A percentile compares a stretch with the other conserved stretches of the same genome.
Conservation (phyloP, 2,113 vertebrate genomes). For the Riparia riparia region DNA sequence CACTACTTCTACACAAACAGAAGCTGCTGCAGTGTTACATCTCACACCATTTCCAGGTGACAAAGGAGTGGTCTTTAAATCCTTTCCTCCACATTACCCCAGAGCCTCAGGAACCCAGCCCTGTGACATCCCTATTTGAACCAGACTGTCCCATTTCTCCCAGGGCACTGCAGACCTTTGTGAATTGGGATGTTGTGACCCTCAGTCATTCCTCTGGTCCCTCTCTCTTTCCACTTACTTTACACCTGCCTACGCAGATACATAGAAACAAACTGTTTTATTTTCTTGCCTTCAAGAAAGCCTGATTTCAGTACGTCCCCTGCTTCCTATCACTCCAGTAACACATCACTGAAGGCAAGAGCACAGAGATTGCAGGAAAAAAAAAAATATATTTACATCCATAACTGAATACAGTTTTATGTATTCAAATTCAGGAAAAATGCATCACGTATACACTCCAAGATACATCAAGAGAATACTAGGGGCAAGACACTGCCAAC, state of each 20-base stretch:
- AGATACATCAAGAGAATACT: constrained; percentile 45
- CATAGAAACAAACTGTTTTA: neutral
- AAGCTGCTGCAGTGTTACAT: neutral
- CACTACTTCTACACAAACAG: neutral
- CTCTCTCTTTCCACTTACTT: neutral
- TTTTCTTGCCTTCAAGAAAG: constrained; percentile 57
- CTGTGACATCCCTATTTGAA: neutral
- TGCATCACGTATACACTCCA: constrained; percentile 22
- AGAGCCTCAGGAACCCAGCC: neutral
- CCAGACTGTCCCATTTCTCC: neutral
- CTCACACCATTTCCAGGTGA: neutral
- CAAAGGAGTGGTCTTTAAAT: neutral
- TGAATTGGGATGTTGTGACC: neutral
- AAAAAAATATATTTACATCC: constrained; percentile 34
- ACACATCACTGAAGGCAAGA: constrained; percentile 51
- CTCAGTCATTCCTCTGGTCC: neutral
- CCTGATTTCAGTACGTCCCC: neutral
- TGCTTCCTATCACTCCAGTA: neutral
- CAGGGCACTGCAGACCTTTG: neutral
- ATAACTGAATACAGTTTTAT: constrained; percentile 36
- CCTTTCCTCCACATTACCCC: neutral
- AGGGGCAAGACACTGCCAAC: constrained; percentile 27
- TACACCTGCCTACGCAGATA: constrained; percentile 12
- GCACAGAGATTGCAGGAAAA: constrained; percentile 37
- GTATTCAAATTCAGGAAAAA: constrained; percentile 40